These are phyloP conservation scores for Platyscapa corneri DNA, from an alignment of 1,140 invertebrate species.

Conservation along the genomic window DNA sequence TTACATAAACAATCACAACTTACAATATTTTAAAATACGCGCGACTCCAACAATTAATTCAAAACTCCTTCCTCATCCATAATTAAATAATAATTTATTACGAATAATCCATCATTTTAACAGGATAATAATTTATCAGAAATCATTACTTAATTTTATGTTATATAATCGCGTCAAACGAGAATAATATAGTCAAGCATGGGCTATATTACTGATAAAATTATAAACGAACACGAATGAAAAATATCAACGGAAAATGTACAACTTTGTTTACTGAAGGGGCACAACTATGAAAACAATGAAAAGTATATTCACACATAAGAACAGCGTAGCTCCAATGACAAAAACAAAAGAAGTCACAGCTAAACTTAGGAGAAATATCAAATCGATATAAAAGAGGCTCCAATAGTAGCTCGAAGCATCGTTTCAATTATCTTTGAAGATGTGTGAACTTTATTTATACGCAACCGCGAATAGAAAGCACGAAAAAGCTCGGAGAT, in stretches of 20 bases:
- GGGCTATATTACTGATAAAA: not conserved
- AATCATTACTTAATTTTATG: not conserved
- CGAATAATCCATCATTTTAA: not conserved
- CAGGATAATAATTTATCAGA: not conserved
- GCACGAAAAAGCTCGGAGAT: too few relatives aligned
- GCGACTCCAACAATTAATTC: too few relatives aligned
- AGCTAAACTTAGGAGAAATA: not conserved
- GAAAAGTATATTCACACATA: not conserved
- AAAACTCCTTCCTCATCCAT: too few relatives aligned
- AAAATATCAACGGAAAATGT: not conserved
- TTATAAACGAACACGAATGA: not conserved
- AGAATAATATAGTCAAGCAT: not conserved
- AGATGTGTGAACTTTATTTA: not conserved
- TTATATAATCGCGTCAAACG: not conserved
- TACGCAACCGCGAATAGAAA: too few relatives aligned
- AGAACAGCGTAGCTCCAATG: not conserved
- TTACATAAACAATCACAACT: too few relatives aligned
- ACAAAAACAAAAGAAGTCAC: not conserved
- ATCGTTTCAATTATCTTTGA: not conserved
- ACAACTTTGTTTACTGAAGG: not conserved
- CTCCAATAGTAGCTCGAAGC: not conserved
- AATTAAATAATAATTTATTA: not conserved
- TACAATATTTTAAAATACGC: too few relatives aligned
- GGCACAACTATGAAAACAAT: not conserved
- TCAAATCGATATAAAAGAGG: not conserved